These are phyloP conservation scores for Holcopasites calliopsidis DNA, from an alignment of 1,140 invertebrate species.

Conservation along the genomic window DNA sequence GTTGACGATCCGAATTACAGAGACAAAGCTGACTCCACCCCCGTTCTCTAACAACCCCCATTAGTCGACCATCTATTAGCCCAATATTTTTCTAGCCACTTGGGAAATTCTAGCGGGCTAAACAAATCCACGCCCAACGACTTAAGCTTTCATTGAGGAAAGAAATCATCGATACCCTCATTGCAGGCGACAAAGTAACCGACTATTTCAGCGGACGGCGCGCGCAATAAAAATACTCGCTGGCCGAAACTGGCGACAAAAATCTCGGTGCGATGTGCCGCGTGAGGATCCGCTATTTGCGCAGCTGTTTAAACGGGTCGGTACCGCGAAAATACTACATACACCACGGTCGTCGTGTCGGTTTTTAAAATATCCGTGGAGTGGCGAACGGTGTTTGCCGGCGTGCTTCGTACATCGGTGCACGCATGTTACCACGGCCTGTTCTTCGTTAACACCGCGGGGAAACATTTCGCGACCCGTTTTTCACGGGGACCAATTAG, in stretches of 20 bases:
- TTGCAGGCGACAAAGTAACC: slow-evolving; percentile 1
- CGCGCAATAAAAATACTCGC: slow-evolving; percentile 53
- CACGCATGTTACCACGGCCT: no score
- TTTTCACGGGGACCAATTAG: slow-evolving; percentile 18
- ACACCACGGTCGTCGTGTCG: slow-evolving; percentile 65
- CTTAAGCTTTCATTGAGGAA: neutral
- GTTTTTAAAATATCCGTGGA: slow-evolving; percentile 68
- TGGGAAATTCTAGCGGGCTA: neutral
- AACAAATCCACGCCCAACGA: no score
- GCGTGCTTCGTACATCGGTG: neutral
- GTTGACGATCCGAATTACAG: neutral
- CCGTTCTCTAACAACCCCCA: neutral
- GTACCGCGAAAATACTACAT: slow-evolving; percentile 69
- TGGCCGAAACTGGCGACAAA: slow-evolving; percentile 54
- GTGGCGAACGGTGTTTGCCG: neutral
- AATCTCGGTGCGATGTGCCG: slow-evolving; percentile 62
- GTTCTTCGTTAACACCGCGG: slow-evolving; percentile 53
- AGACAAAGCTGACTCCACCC: neutral
- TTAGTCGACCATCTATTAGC: neutral
- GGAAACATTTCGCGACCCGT: slow-evolving; percentile 54
- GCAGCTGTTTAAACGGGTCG: slow-evolving; percentile 72
- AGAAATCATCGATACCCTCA: neutral
- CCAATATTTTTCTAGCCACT: neutral
- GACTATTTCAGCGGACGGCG: slow-evolving; percentile 14
- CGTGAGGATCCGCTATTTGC: slow-evolving; percentile 69